A percentile compares a stretch with the other conserved stretches of the same genome.
Conservation (phyloP, 2,888 invertebrate genomes). For the Trichopria drosophilae region DNA sequence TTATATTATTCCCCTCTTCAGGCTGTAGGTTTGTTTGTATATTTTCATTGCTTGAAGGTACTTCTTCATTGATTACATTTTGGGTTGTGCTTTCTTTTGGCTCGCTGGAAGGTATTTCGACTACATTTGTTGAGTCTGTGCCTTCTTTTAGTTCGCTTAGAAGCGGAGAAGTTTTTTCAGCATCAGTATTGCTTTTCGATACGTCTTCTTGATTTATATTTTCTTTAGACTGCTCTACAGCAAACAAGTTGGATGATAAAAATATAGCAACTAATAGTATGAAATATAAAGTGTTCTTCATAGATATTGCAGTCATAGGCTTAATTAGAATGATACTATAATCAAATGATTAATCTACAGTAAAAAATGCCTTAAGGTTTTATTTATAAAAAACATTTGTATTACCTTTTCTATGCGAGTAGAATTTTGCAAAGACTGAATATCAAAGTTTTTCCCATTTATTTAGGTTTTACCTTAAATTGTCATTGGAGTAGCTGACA, state of each 20-base stretch:
- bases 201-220: slow-evolving; percentile 21
- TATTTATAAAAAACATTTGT: too few relatives aligned
- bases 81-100: slow-evolving; percentile 19
- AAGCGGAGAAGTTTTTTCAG: slow-evolving; percentile 25
- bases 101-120: slow-evolving; percentile 22
- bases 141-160: slow-evolving; percentile 22
- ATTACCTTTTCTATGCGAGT: too few relatives aligned
- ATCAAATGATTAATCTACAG: slow-evolving; percentile 27
- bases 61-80: slow-evolving; percentile 26
- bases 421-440: too few relatives aligned
- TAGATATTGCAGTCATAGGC: slow-evolving; percentile 20
- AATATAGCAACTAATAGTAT: slow-evolving; percentile 24
- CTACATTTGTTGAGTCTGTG: slow-evolving; percentile 20
- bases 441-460: too few relatives aligned
- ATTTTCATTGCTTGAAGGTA: too few relatives aligned
- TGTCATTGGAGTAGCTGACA: too few relatives aligned
- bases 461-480: too few relatives aligned
- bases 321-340: slow-evolving; percentile 25
- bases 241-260: slow-evolving; percentile 21
- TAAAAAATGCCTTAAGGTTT: slow-evolving; percentile 25
- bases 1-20: slow-evolving; percentile 25
- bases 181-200: slow-evolving; percentile 25
- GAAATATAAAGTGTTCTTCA: slow-evolving; percentile 23
- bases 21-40: slow-evolving; percentile 20
- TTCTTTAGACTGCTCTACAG: slow-evolving; percentile 25